Percentiles rank a stretch among this genome's conserved stretches.
Evolutionary conservation across 2,888 invertebrate species (phyloP).

Genomic region (Rhingia rostrata): DNA sequence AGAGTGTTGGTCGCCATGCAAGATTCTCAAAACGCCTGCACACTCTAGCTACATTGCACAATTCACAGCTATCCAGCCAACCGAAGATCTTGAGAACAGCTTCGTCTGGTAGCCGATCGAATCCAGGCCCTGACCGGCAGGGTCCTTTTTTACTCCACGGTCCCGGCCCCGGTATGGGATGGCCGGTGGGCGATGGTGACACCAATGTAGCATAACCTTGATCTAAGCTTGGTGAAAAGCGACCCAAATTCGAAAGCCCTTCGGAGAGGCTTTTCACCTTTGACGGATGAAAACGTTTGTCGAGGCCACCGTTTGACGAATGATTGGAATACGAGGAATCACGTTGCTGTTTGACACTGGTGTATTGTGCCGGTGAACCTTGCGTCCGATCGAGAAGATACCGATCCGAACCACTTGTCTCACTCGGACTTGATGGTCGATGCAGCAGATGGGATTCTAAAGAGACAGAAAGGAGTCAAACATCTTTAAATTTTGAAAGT

Average conservation of each 20-base stretch:
- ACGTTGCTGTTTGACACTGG: slow-evolving; percentile 76
- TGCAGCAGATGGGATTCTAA: slow-evolving; percentile 79
- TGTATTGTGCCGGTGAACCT: slow-evolving; percentile 81
- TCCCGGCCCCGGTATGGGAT: slow-evolving; percentile 78
- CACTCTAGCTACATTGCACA: slow-evolving; percentile 89
- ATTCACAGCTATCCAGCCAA: slow-evolving; percentile 88
- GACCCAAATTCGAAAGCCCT: slow-evolving; percentile 82
- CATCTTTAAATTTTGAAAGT: neutral
- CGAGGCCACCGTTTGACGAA: slow-evolving; percentile 77
- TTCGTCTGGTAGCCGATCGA: slow-evolving; percentile 87
- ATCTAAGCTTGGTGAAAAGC: slow-evolving; percentile 88
- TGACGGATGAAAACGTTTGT: slow-evolving; percentile 80
- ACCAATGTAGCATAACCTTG: slow-evolving; percentile 92
- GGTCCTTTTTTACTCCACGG: slow-evolving; percentile 83
- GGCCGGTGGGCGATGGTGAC: slow-evolving; percentile 84
- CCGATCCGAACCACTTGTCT: slow-evolving; percentile 83
- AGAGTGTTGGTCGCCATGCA: slow-evolving; percentile 90
- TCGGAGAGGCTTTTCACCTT: slow-evolving; percentile 82
- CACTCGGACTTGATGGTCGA: slow-evolving; percentile 82
- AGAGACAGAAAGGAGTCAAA: neutral
- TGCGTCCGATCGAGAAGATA: slow-evolving; percentile 81
- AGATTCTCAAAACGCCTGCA: slow-evolving; percentile 90
- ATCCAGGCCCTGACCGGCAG: slow-evolving; percentile 83
- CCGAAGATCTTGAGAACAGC: slow-evolving; percentile 88
- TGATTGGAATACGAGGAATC: slow-evolving; percentile 76